phyloP scores from a whole-genome alignment of 2,113 vertebrate species.

The Crotalus helleri region DNA sequence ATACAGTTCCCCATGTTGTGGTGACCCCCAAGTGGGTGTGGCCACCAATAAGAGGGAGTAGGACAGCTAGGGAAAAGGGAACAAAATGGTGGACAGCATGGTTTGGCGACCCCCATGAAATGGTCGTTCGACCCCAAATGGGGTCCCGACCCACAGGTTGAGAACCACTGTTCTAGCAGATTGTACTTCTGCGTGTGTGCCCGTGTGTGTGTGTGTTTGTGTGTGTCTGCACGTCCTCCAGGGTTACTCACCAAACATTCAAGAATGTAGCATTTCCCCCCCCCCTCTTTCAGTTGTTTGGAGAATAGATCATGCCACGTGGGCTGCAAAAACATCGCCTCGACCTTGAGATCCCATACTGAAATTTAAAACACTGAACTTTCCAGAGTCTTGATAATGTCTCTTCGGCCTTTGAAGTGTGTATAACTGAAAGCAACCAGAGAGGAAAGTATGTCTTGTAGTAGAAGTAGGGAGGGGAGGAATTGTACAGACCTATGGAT shows the following conservation, averaged over 20 bases:
- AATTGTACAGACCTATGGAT: neutral
- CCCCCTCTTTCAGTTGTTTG: neutral
- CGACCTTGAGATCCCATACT: neutral
- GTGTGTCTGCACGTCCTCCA: neutral
- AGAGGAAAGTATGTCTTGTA: neutral
- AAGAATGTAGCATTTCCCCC: neutral
- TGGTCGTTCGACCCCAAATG: too few species aligned
- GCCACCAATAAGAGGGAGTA: too few species aligned
- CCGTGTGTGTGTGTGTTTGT: neutral
- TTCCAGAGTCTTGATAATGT: neutral
- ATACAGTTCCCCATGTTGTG: too few species aligned
- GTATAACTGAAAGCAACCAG: neutral
- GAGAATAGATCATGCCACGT: neutral
- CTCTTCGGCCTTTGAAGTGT: neutral
- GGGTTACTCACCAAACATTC: neutral
- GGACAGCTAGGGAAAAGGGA: too few species aligned
- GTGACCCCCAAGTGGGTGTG: too few species aligned
- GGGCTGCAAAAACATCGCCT: neutral
- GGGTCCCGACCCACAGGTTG: too few species aligned
- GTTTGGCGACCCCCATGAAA: too few species aligned
- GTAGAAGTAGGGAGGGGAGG: neutral
- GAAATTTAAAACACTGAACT: neutral
- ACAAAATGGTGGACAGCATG: too few species aligned
- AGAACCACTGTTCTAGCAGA: too few species aligned
- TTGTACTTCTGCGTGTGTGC: neutral